A percentile compares a stretch with the other conserved stretches of the same genome.
Conservation (phyloP, 2,113 vertebrate species). For the Tachysurus vachellii region DNA sequence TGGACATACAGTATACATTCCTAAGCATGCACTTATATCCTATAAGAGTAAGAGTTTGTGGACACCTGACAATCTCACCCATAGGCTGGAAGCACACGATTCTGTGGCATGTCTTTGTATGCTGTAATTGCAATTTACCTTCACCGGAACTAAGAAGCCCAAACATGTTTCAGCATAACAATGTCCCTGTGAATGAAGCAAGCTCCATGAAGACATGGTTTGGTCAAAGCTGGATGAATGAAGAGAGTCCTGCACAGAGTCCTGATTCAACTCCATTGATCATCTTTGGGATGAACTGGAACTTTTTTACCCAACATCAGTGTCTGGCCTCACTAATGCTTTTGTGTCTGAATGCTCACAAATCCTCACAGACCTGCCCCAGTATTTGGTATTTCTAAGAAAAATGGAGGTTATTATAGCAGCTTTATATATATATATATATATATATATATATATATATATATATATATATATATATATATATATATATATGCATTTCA, state of each 20-base stretch:
- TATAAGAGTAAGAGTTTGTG: not conserved
- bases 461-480: too few relatives aligned
- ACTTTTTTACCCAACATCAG: not conserved
- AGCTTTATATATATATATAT: not conserved
- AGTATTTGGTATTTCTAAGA: not conserved
- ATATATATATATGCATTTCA: too few relatives aligned
- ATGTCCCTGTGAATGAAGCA: not conserved
- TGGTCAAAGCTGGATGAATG: not conserved
- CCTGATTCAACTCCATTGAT: not conserved
- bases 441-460: too few relatives aligned
- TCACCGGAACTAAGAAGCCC: not conserved
- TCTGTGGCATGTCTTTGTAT: not conserved
- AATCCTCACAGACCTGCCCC: not conserved
- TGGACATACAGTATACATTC: not conserved
- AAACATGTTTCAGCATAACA: not conserved
- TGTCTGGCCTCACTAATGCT: not conserved
- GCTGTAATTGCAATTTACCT: not conserved
- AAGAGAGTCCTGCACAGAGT: not conserved
- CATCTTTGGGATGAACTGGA: not conserved
- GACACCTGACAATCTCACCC: not conserved
- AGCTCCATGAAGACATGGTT: not conserved
- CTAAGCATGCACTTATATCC: not conserved
- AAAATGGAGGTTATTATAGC: not conserved
- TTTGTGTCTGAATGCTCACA: not conserved
- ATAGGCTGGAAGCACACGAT: not conserved